These are phyloP conservation scores for Polydrusus pterygomalis DNA, from an alignment of 2,888 invertebrate genomes.

Conservation along the genomic window DNA sequence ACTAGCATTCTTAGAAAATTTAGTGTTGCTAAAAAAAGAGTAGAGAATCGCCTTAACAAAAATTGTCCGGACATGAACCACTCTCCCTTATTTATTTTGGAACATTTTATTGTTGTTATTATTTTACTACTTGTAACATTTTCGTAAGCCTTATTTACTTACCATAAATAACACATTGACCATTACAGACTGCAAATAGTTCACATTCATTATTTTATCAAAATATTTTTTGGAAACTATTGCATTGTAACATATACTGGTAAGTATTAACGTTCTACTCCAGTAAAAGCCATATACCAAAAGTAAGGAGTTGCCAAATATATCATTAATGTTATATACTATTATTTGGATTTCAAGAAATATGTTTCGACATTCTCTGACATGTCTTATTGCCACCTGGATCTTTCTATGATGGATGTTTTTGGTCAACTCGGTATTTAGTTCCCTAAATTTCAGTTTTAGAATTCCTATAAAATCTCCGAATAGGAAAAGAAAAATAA, in stretches of 20 bases:
- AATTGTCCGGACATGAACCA: no score
- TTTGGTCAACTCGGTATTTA: neutral
- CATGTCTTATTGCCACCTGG: neutral
- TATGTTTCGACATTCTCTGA: neutral
- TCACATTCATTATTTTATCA: neutral
- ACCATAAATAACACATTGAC: neutral
- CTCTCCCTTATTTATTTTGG: no score
- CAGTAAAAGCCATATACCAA: neutral
- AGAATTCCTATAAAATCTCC: neutral
- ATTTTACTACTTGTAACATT: no score
- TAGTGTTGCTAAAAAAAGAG: no score
- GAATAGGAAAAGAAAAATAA: neutral
- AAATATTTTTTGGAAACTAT: neutral
- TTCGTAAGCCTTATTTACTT: no score
- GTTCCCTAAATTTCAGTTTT: neutral
- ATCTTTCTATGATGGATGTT: neutral
- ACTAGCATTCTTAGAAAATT: no score
- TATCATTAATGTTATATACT: neutral
- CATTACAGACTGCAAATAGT: neutral
- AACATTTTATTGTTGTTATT: no score
- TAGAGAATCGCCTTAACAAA: no score
- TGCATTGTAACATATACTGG: neutral
- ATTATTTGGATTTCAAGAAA: neutral
- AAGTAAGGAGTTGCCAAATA: neutral
- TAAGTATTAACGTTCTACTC: neutral